These are phyloP conservation scores for Globodera rostochiensis DNA, from an alignment of 1,140 invertebrate species.

Conservation along the genomic window DNA sequence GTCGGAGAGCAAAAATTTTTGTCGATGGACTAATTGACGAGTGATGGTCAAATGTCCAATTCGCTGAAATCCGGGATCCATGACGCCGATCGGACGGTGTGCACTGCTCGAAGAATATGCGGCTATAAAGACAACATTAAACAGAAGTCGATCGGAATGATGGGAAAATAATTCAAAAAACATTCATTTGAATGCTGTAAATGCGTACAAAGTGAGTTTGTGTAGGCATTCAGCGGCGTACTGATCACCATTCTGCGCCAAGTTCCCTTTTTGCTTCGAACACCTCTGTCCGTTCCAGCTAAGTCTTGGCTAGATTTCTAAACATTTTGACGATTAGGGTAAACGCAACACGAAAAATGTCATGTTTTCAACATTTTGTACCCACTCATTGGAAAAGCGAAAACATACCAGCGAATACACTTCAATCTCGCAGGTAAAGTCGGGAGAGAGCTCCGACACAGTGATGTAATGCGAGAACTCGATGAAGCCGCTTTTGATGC, in stretches of 20 bases:
- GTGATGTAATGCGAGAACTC: slow-evolving; percentile 42
- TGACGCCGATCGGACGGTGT: slow-evolving; percentile 35
- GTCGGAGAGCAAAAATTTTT: slow-evolving; percentile 39
- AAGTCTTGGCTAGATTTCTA: slow-evolving; percentile 16
- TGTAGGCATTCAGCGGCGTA: slow-evolving; percentile 27
- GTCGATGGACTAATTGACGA: slow-evolving; percentile 24
- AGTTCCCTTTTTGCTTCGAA: slow-evolving; percentile 18
- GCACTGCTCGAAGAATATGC: slow-evolving; percentile 18
- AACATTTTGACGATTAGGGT: background rate
- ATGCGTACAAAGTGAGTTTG: slow-evolving; percentile 8
- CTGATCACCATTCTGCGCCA: slow-evolving; percentile 31
- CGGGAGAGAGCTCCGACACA: slow-evolving; percentile 23
- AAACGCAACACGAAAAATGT: background rate
- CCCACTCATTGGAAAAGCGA: background rate
- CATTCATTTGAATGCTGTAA: background rate
- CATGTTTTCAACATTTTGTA: background rate
- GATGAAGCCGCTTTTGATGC: slow-evolving; percentile 41
- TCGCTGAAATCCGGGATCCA: slow-evolving; percentile 45
- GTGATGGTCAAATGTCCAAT: slow-evolving; percentile 33
- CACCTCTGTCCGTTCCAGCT: slow-evolving; percentile 12
- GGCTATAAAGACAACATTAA: background rate
- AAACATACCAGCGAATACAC: slow-evolving; percentile 29
- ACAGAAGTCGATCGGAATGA: too few species aligned
- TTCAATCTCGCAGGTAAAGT: slow-evolving; percentile 35
- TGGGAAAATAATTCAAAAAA: background rate